Evolutionary conservation across 2,888 invertebrate species (phyloP), one percentile per base, ranked within the genome.

Genomic region (Pseudococcus jackbeardsleyi): DNA sequence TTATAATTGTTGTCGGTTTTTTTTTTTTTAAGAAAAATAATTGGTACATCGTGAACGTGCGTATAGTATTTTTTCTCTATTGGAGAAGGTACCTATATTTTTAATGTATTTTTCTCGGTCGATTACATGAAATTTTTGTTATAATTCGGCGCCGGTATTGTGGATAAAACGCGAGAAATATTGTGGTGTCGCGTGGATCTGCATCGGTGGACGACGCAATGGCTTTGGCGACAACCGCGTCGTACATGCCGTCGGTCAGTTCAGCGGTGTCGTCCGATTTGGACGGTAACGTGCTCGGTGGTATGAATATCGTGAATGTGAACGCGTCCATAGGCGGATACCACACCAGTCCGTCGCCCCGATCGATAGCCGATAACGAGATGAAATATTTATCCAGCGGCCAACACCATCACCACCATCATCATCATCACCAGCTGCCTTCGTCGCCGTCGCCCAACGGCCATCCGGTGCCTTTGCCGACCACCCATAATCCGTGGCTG

Each of bases 331-430:
- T 90, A 89, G 90, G 90, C 85, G 89, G 89, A 68, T 96, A 96
- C 92, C 95, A 95, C 92, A 93, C 93, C 89, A 95, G 95, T 92
- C 95, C 95, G 92, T 96, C 96, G 93, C 96, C 96, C 92, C 94
- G 96, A 91, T 95, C 95, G 91, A 96, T 96, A 91, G 94, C 94
- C 90, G 96, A 96, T 91, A 95, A 96, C 91, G 98, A 98, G 93
- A 97, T 98, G 97, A 98, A 98, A 93, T 98, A 98, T 92, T 94
- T 96, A 94, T 93, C 94, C 89, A 95, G 95, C 90, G 95, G 95
- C 92, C 96, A 96, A 92, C 94, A 96, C 92, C 95, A 96, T 91
- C 95, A 96, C 91, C 95, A 95, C 90, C 94, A 94, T 91, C 93
- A 94, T 90, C 94, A 94, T 90, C 93, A 94, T 90, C 94, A 94